A percentile compares a stretch with the other conserved stretches of the same genome.
Conservation (phyloP, 2,888 invertebrate genomes). For the Eupithecia subumbrata region DNA sequence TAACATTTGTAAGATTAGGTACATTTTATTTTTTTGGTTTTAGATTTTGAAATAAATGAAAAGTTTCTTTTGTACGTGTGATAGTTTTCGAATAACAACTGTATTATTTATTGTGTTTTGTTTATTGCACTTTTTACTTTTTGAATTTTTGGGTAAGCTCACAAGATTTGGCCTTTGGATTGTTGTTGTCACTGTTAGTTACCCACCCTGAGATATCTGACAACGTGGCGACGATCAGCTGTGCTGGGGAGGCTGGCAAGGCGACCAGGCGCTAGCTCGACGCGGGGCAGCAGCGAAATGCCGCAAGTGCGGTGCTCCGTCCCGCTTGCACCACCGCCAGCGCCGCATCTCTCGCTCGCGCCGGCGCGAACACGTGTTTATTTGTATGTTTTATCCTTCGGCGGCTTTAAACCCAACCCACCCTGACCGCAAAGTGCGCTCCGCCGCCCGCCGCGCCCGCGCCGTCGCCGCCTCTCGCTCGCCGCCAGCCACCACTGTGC, state of each 20-base stretch:
- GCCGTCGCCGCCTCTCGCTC: conserved; percentile 78
- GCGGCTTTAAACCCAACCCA: conserved; percentile 88
- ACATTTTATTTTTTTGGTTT: neutral
- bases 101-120: neutral
- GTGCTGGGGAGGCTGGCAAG: conserved; percentile 26
- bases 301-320: conserved; percentile 75
- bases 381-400: conserved; percentile 86
- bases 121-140: neutral
- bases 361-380: conserved; percentile 86
- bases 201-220: neutral
- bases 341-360: conserved; percentile 81
- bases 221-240: conserved; percentile 21
- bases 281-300: conserved; percentile 76
- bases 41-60: neutral
- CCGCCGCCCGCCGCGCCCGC: conserved; percentile 84
- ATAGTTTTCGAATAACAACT: neutral
- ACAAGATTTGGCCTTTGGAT: neutral
- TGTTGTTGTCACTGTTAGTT: conserved; percentile 5
- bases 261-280: conserved; percentile 53
- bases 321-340: conserved; percentile 73
- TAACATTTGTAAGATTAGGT: neutral
- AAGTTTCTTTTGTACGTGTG: neutral
- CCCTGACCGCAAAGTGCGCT: conserved; percentile 87
- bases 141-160: neutral
- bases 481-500: conserved; percentile 70